Base-by-base conservation (phyloP, 1,140 invertebrate genomes). In the Aphaenogaster floridana region DNA sequence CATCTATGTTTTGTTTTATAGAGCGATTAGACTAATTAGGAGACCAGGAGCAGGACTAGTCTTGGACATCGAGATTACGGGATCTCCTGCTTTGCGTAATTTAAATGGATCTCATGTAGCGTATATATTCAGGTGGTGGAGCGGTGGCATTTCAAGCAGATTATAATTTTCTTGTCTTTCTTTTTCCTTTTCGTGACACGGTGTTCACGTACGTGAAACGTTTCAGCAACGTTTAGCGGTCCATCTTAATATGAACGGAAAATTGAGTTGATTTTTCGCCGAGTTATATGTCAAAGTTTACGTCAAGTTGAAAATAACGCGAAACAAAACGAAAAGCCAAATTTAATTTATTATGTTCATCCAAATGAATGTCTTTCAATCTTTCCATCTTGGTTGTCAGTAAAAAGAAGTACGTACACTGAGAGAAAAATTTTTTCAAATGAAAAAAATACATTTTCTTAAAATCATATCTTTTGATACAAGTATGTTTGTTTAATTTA, bases 21-120 rank as follows among this genome's bases (percentile, higher is more conserved):
- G 80, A 61, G 42, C 69, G 52, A 84, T 84, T 84, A 84, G 69
- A 76, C 69, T 84, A 84, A 84, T 84, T 84, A 84, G 80, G 54
- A 76, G 52, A 66, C 39, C n/a, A 17, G 45, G 39, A 72, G 52
- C 39, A 39, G 39, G 66, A 71, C 79, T 54, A 57, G 68, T 72
- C 52, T 48, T 72, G 66, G 66, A 83, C 80, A 83, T 28, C 52
- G 54, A 74, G 80, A 83, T 83, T 83, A 83, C 54, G 52, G 45
- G 80, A 74, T 72, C 42, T 83, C 36, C 28, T 57, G 80, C 68
- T 83, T 74, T 61, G 17, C 80, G 80, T 83, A 83, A 83, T 83
- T 83, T 83, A 83, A 83, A 83, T 83, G 80, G 68, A 74, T 74
- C 80, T 83, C 80, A 52, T 36, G 80, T 74, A 61, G 68, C 80